Base-by-base conservation (phyloP, 2,797 vertebrate genomes). In the Sitta carolinensis region DNA sequence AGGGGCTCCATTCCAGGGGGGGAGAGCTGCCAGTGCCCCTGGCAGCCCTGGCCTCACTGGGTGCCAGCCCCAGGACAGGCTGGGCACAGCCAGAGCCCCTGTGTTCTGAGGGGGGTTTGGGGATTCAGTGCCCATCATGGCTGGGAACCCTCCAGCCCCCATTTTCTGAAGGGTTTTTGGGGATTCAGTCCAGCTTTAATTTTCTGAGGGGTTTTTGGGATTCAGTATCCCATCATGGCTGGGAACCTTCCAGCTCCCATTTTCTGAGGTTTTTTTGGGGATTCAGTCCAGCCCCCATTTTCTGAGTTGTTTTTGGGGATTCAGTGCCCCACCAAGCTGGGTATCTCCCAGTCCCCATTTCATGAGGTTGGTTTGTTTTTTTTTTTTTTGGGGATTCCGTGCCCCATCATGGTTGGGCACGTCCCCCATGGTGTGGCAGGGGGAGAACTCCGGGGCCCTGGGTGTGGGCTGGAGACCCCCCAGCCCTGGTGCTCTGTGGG, bases 401-500 rank as follows among this genome's bases (percentile, higher is more conserved):
- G 62, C 5, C 22, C n/a, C 42, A 20, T 36, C 36, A 36, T 36
- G 36, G 36, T 36, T 36, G 36, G 36, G 36, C 36, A 36, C 36
- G 10, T 36, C 36, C 36, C 36, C 36, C 36, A 10, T 36, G 36
- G 36, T 36, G 36, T 36, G 36, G 36, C 36, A 36, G 36, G 36
- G 36, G 36, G 36, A 36, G 36, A 36, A 36, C 36, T 36, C 36
- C 36, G 36, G 36, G 36, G 36, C 36, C 36, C 36, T 36, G 8
- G 36, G 36, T 36, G 36, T 36, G 36, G 36, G 36, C 36, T 36
- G 52, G 17, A 40, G 79, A 79, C 36, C 23, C 45, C n/a, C 45
- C 69, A 32, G 63, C 10, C 2, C 0, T 5, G 29, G 5, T 36
- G 22, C 58, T 47, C 22, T 0, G 0, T 11, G 63, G 70, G 36